Percentiles rank a stretch among this genome's conserved stretches.
These are phyloP conservation scores for Stichodactyla helianthus DNA, from an alignment of 64 coral and sea anemone species.

Conservation along the genomic window DNA sequence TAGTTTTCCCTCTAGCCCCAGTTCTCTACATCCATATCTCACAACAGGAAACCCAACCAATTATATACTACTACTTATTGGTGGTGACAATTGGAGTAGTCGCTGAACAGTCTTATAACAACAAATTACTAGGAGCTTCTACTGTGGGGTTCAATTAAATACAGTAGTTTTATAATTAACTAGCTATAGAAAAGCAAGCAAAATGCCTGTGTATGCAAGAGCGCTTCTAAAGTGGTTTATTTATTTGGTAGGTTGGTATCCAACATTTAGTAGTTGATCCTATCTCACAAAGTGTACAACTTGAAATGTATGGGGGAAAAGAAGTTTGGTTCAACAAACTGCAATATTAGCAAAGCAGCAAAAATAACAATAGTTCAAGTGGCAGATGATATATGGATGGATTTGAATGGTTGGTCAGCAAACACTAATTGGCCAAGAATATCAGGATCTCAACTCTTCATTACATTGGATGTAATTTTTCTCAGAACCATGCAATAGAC, in stretches of 20 bases:
- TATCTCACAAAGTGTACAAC: neutral
- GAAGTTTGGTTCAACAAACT: neutral
- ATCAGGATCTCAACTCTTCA: too few species aligned
- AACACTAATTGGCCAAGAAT: too few species aligned
- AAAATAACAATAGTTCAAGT: neutral
- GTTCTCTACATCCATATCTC: neutral
- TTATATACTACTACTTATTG: too few species aligned
- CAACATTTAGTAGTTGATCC: neutral
- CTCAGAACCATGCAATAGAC: too few species aligned
- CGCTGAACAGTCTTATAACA: neutral
- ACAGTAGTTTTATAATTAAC: neutral
- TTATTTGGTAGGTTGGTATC: neutral
- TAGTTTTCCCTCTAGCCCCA: neutral
- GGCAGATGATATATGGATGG: neutral
- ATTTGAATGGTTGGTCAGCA: too few species aligned
- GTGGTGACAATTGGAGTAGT: too few species aligned
- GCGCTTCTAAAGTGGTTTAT: neutral
- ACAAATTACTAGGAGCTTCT: neutral
- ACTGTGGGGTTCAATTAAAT: neutral
- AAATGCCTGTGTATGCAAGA: constrained; percentile 20
- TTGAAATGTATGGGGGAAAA: neutral
- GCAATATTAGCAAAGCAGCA: neutral
- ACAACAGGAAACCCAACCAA: neutral
- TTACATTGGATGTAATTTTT: too few species aligned
- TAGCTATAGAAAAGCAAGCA: constrained; percentile 17